phyloP scores from a whole-genome alignment of 2,888 invertebrate genomes.

The Pteria penguin region DNA sequence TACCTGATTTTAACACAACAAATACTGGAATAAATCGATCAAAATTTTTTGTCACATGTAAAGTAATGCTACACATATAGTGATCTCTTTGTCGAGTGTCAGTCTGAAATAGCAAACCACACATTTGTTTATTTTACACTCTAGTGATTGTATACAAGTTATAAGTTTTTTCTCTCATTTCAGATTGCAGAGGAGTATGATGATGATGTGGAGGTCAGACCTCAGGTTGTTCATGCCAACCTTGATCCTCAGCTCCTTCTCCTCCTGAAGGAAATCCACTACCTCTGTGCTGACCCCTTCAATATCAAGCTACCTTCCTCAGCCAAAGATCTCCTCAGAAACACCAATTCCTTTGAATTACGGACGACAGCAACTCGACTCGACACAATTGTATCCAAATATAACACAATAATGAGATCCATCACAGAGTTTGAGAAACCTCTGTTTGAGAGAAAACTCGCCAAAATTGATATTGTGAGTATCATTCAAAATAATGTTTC shows the following conservation, averaged over 20 bases:
- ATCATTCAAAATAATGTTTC: not conserved
- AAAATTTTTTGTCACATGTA: too few species aligned
- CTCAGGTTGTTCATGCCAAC: slow-evolving; percentile 77
- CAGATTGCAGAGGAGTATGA: slow-evolving; percentile 78
- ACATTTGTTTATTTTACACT: too few species aligned
- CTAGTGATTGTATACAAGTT: too few species aligned
- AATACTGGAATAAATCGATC: too few species aligned
- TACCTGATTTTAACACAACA: too few species aligned
- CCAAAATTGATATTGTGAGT: slow-evolving; percentile 78
- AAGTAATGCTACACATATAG: too few species aligned
- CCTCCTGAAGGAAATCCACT: slow-evolving; percentile 77
- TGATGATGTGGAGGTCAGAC: slow-evolving; percentile 75
- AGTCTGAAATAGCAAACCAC: too few species aligned
- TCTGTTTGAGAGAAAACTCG: slow-evolving; percentile 77
- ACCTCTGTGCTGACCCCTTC: slow-evolving; percentile 77
- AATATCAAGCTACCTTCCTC: slow-evolving; percentile 69
- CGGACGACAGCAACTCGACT: slow-evolving; percentile 76
- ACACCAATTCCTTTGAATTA: slow-evolving; percentile 73
- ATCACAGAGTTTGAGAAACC: slow-evolving; percentile 78
- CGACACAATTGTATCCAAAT: slow-evolving; percentile 79
- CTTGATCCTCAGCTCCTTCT: slow-evolving; percentile 78
- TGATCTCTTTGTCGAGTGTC: too few species aligned
- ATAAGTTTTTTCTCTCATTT: too few species aligned
- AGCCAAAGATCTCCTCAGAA: slow-evolving; percentile 75
- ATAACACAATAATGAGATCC: slow-evolving; percentile 78